phyloP scores from a whole-genome alignment of 92 coral and sea anemone species.

The Zoanthus gigantus region DNA sequence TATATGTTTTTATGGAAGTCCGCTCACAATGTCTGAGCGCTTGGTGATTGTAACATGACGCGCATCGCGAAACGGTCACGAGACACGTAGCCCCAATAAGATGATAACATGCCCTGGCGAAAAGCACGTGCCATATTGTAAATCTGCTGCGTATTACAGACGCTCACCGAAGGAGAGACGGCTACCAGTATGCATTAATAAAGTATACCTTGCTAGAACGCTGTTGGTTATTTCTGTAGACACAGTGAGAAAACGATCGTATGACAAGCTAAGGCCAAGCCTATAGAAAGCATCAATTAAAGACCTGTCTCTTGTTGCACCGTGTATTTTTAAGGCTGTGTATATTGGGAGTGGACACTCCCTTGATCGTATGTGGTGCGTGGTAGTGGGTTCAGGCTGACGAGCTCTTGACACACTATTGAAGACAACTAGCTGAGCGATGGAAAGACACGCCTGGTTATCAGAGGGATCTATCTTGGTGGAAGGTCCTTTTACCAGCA shows the following conservation, averaged over 20 bases:
- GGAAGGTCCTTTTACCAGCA: slow-evolving; percentile 63
- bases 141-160: no score
- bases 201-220: not conserved
- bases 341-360: not conserved
- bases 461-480: slow-evolving; percentile 44
- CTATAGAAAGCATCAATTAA: not conserved
- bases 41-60: no score
- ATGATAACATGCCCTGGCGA: no score
- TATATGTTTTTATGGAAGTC: no score
- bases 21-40: no score
- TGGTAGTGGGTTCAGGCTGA: slow-evolving; percentile 19
- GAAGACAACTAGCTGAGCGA: slow-evolving; percentile 70
- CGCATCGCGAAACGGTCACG: no score
- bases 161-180: no score
- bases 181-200: no score
- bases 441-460: slow-evolving; percentile 72
- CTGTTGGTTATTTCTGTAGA: not conserved
- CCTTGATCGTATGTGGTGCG: slow-evolving; percentile 41
- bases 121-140: no score
- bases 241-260: not conserved
- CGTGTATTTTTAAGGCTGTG: not conserved
- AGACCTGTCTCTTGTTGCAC: not conserved
- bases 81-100: no score
- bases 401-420: slow-evolving; percentile 48
- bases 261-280: not conserved